Base-by-base conservation (phyloP, 2,113 vertebrate genomes). In the Heliornis fulica region DNA sequence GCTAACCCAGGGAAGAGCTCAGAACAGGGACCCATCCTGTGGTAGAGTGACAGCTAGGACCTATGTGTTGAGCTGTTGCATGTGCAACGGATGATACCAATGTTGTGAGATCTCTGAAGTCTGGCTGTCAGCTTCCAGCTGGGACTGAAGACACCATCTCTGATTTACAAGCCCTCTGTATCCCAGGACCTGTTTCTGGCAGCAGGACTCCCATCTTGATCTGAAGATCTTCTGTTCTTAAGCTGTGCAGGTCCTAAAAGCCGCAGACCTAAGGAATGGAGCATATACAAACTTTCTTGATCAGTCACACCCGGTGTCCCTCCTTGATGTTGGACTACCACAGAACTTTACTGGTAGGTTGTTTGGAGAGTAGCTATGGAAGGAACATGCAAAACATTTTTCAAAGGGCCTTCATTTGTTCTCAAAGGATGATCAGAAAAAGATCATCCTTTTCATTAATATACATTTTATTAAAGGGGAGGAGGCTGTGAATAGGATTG, bases 401-500 rank as follows among this genome's bases (percentile, higher is more conserved):
- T 41, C 71, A 81, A 54, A 86, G 26, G 20, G 25, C 5, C 29
- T 83, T 80, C 13, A 16, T 85, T 82, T 83, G 19, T 17, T 86
- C 38, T 57, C 20, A 56, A 74, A 3, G 21, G 40, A 45, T 21
- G 6, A 68, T 32, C 12, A 40, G 51, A 51, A 80, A 90, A 50
- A 86, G 25, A 7, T 5, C 17, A n/a, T n/a, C n/a, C n/a, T n/a
- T 21, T 83, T 76, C 12, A 70, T 80, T 89, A 75, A 66, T 93
- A 50, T 17, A n/a, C 0, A 0, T 51, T 86, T 34, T 50, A 53
- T 45, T 74, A 75, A 74, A 81, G 32, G 12, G 1, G 10, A 93
- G 19, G 11, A 64, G 3, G 22, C 7, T 65, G 12, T 50, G 14
- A 88, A 23, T 10, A 75, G 59, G 38, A 32, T 40, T 77, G 40